Evolutionary conservation across 2,113 vertebrate species (phyloP), one percentile per base, ranked within the genome.

Genomic region (Sebastes schlegelii): DNA sequence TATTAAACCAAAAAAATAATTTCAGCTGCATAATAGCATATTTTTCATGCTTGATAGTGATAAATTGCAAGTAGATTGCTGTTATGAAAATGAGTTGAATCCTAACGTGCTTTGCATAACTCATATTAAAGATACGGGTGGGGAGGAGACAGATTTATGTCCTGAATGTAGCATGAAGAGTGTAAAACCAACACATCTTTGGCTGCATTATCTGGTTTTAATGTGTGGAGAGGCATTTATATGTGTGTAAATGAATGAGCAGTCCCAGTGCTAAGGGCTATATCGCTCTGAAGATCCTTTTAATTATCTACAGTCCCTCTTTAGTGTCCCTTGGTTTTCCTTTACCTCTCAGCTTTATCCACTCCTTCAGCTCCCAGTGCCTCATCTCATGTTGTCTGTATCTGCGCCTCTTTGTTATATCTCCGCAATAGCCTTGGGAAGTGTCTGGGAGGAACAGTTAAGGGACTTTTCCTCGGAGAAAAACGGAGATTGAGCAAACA

Each of bases 221-320:
- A 64, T 66, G 34, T 61, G 26, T 17, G 49, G 46, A 57, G 46
- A 4, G 49, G 52, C 69, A 73, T 88, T 83, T 76, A 84, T 69
- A 86, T 76, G 74, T 80, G 75, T 80, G 69, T 80, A 78, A 82
- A 91, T 89, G 62, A 88, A 80, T 77, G 55, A 65, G 34, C 70
- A 77, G 69, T 65, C 61, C 70, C 58, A 72, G 13, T 40, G 83
- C 89, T 90, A 26, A 69, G 62, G 43, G 89, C 83, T 79, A 79
- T 82, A 88, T 84, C 66, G 67, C 76, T 86, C 58, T 74, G 69
- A 85, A 87, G 40, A 89, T 92, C 79, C 48, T 91, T 90, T 91
- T 91, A 93, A 94, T 91, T 90, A 92, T 92, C 86, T 92, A 57
- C 40, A 75, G 61, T 86, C 69, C 55, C 81, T 81, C 82, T 79